Evolutionary conservation across 2,888 invertebrate species (phyloP).

Genomic region (Metopia argyrocephala): DNA sequence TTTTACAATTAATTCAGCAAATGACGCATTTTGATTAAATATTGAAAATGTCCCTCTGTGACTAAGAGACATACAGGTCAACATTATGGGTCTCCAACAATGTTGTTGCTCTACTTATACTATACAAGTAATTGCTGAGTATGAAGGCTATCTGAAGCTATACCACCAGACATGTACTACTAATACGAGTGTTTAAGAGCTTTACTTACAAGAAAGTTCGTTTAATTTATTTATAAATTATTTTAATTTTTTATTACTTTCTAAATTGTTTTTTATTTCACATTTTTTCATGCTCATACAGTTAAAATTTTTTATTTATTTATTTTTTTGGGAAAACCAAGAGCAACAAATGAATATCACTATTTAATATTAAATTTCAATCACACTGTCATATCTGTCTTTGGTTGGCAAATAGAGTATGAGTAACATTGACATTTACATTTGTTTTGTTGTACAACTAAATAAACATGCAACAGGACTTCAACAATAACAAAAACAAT

Average conservation of each 20-base stretch:
- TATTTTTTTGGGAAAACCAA: neutral
- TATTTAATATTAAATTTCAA: neutral
- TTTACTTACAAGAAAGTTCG: too few relatives aligned
- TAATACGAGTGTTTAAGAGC: too few relatives aligned
- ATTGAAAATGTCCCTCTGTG: constrained; percentile 35
- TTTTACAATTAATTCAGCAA: constrained; percentile 52
- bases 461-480: constrained; percentile 59
- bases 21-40: constrained; percentile 50
- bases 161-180: too few relatives aligned
- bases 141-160: too few relatives aligned
- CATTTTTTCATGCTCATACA: too few relatives aligned
- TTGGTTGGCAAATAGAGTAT: neutral
- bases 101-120: too few relatives aligned
- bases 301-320: too few relatives aligned
- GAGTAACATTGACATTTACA: constrained; percentile 56
- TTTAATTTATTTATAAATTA: too few relatives aligned
- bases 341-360: neutral
- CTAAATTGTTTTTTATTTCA: too few relatives aligned
- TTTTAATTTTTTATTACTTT: too few relatives aligned
- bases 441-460: constrained; percentile 49
- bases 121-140: too few relatives aligned
- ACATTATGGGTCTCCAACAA: too few relatives aligned
- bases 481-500: constrained; percentile 4
- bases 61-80: neutral
- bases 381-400: neutral